Percentiles rank a stretch among this genome's conserved stretches.
Conservation (phyloP, 2,797 vertebrate species). For the Morus bassanus region DNA sequence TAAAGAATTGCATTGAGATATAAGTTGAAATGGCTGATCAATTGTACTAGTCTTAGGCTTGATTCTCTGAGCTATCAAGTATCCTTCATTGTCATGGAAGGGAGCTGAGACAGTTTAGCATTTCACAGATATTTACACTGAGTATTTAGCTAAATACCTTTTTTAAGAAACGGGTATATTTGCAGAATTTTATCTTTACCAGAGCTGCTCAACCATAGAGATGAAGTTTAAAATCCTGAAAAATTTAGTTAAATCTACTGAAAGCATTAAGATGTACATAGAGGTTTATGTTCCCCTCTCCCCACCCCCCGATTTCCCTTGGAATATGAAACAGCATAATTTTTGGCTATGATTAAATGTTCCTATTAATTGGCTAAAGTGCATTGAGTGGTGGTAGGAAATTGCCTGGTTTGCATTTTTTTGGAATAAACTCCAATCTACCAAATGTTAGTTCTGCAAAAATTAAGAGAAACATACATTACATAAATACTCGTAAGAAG, state of each 20-base stretch:
- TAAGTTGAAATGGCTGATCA: not conserved
- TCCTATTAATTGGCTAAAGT: slow-evolving; percentile 49
- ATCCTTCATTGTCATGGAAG: not conserved
- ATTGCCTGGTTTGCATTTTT: slow-evolving; percentile 50
- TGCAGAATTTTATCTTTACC: not conserved
- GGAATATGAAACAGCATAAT: not conserved
- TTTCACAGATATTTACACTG: not conserved
- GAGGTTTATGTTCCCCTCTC: not conserved
- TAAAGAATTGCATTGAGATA: not conserved
- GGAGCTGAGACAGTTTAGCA: not conserved
- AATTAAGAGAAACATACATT: slow-evolving; percentile 30
- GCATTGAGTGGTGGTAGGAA: not conserved
- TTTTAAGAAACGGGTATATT: not conserved
- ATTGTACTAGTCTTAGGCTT: not conserved
- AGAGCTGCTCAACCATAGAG: not conserved
- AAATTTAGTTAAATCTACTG: not conserved
- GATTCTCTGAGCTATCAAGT: not conserved
- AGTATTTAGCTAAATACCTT: not conserved
- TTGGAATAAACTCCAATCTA: slow-evolving; percentile 33
- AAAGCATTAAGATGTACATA: not conserved
- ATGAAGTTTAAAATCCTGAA: not conserved
- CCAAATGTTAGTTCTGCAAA: slow-evolving; percentile 15
- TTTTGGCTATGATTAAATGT: slow-evolving; percentile 33
- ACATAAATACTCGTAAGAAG: not conserved
- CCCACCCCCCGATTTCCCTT: not conserved